Percentiles rank a stretch among this genome's conserved stretches.
Evolutionary conservation across 2,888 invertebrate genomes (phyloP).

Genomic region (Mylabris sibirica): DNA sequence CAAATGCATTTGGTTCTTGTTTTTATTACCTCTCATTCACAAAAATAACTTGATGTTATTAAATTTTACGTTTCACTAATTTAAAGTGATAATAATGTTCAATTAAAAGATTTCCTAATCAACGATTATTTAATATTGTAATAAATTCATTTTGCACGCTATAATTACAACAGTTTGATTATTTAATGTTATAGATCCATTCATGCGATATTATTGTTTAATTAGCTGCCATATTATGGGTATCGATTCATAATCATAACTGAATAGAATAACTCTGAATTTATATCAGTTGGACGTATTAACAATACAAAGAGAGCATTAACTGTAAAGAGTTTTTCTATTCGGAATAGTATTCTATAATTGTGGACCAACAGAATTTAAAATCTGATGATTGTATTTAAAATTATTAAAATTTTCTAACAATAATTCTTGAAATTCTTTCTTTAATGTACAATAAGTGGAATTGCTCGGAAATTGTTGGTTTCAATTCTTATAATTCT

Average conservation of each 20-base stretch:
- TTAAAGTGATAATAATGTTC: not conserved
- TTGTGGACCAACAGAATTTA: no score
- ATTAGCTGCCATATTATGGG: not conserved
- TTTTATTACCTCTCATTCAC: no score
- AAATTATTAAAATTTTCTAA: no score
- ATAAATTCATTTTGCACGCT: not conserved
- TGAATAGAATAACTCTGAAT: not conserved
- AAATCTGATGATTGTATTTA: no score
- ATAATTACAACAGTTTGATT: not conserved
- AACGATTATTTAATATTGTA: not conserved
- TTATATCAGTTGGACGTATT: not conserved
- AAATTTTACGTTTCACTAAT: not conserved
- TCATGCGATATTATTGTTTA: slow-evolving; percentile 6
- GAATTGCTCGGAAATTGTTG: no score
- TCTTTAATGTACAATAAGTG: no score
- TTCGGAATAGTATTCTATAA: no score
- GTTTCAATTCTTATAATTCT: no score
- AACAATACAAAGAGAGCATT: not conserved
- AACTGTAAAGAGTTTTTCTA: not conserved
- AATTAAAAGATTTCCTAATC: slow-evolving; percentile 1
- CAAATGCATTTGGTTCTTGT: no score
- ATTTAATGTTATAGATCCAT: not conserved
- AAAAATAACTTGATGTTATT: no score
- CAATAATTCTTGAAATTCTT: no score
- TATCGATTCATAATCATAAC: not conserved